Evolutionary conservation across 2,797 vertebrate species (phyloP).

Genomic region (Notoglanidium macrostoma): DNA sequence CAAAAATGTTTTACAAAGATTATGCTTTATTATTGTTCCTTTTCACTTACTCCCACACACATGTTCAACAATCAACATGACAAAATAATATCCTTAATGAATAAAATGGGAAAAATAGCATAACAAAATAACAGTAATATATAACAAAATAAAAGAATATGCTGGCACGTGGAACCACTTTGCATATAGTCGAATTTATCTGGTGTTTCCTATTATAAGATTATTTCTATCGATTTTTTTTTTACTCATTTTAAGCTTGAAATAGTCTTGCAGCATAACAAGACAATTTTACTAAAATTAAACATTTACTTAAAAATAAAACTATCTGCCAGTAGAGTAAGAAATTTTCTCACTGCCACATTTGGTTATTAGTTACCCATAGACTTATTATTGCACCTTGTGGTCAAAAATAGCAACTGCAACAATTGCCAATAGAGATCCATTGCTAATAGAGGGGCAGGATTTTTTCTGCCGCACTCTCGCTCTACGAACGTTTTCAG

Average conservation of each 20-base stretch:
- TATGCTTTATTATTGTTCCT: not conserved
- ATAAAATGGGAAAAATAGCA: not conserved
- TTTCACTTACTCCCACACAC: not conserved
- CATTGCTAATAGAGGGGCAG: not conserved
- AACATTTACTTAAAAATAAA: not conserved
- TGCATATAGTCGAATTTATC: too few species aligned
- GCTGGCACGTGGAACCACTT: not conserved
- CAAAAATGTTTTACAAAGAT: conserved; percentile 47
- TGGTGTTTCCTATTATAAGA: not conserved
- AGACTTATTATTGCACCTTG: not conserved
- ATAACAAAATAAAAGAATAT: not conserved
- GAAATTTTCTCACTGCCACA: not conserved
- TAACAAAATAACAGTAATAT: too few species aligned
- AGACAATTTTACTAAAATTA: not conserved
- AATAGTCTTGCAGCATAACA: not conserved
- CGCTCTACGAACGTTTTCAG: too few species aligned
- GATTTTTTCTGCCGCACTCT: not conserved
- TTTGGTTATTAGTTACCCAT: not conserved
- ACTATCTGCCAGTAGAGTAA: not conserved
- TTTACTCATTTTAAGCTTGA: not conserved
- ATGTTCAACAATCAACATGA: not conserved
- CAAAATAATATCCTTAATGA: not conserved
- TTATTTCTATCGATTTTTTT: not conserved
- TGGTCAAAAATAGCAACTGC: not conserved
- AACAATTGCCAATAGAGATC: not conserved